Evolutionary conservation across 1,140 invertebrate genomes (phyloP), one percentile per base, ranked within the genome.

Genomic region (Parasteatoda tepidariorum): DNA sequence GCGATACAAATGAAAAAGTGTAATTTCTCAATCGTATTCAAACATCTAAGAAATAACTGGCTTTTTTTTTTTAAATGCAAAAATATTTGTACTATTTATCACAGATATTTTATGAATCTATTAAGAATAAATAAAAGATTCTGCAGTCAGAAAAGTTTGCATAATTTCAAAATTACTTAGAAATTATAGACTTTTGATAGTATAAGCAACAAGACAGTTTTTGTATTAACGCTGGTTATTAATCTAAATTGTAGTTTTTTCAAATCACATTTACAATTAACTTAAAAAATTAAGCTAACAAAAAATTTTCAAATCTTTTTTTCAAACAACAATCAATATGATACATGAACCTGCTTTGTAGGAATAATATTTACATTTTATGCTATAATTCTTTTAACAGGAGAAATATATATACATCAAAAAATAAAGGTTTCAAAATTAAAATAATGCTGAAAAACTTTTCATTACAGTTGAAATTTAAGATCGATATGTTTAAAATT

Each of bases 11-110:
- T 26, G 28, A 22, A 71, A 73, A n/a, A n/a, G n/a, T n/a, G n/a
- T n/a, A n/a, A n/a, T n/a, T n/a, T 28, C 26, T n/a, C 26, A 57
- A 24, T 4, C 59, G 26, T 26, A 73, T 28, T 26, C 30, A 11
- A 18, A 73, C 30, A 24, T 22, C 68, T 55, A 73, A 73, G 70
- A 73, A 73, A 73, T 73, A 57, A 57, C 70, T 73, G 70, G 70
- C 70, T 48, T 73, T 22, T 3, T 7, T 9, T 48, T 7, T 9
- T 59, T 59, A 31, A 71, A 22, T 71, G 41, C 68, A 41, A 13
- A 54, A 22, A 6, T 78, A 55, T 82, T 82, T 82, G 78, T 82
- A 82, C 78, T 70, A 70, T 82, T 70, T 82, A 82, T 82, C 78
- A 82, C 78, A 82, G 78, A 82, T 62, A 76, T 48, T 48, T 13